Conservation (phyloP, 2,888 invertebrate species). For the Abscondita cerata region DNA sequence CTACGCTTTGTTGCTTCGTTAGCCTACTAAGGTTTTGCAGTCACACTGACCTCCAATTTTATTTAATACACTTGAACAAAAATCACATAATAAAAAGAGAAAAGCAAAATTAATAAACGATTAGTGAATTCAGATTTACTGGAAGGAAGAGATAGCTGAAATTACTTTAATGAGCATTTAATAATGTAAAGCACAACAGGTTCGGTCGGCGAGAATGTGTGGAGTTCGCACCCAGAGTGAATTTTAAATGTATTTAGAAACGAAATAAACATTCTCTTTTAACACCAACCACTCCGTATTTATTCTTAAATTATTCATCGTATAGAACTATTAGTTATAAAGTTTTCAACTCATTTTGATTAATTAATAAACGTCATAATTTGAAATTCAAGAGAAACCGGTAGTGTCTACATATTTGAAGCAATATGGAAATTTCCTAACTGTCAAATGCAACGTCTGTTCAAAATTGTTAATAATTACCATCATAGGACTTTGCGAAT, state of each 20-base stretch:
- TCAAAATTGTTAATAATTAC: conserved; percentile 46
- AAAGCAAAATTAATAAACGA: neutral
- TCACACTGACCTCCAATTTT: conserved; percentile 31
- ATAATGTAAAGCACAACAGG: conserved; percentile 43
- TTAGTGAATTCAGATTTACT: conserved; percentile 24
- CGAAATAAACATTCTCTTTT: conserved; percentile 9
- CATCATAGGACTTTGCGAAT: conserved; percentile 42
- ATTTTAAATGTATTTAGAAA: conserved; percentile 22
- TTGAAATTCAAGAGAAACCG: neutral
- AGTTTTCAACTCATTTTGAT: neutral
- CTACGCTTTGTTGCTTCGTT: conserved; percentile 46
- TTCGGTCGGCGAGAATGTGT: conserved; percentile 39
- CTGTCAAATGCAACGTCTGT: conserved; percentile 44
- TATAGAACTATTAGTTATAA: neutral
- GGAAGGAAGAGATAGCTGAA: conserved; percentile 39
- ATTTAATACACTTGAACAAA: conserved; percentile 8
- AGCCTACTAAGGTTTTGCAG: conserved; percentile 33
- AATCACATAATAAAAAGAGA: neutral
- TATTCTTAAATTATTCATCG: neutral
- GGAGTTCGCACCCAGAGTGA: conserved; percentile 33
- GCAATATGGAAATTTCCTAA: conserved; percentile 30
- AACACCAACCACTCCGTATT: conserved; percentile 1
- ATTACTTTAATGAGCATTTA: conserved; percentile 46
- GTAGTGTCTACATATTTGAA: conserved; percentile 13
- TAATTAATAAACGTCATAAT: neutral